These are phyloP conservation scores for Matsumurasca onukii DNA, from an alignment of 1,140 invertebrate genomes.

Conservation along the genomic window DNA sequence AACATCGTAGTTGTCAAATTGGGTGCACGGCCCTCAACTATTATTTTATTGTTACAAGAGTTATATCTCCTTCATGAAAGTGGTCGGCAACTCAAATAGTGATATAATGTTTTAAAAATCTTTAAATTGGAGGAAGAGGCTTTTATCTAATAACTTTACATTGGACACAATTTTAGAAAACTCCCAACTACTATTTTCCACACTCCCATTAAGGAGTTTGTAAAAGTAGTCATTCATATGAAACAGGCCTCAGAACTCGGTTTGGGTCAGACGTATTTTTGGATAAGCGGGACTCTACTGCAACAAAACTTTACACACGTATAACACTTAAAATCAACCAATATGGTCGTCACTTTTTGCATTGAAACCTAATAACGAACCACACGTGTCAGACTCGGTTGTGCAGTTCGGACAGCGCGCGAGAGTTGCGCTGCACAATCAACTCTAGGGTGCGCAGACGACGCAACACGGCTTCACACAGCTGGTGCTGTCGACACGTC, in stretches of 20 bases:
- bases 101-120: too few species aligned
- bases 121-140: too few species aligned
- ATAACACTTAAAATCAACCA: too few species aligned
- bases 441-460: conserved; percentile 38
- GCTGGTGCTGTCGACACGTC: conserved; percentile 37
- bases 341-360: too few species aligned
- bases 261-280: neutral
- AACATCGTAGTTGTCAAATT: too few species aligned
- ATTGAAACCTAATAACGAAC: neutral
- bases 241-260: neutral
- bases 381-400: neutral
- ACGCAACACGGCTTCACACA: conserved; percentile 37
- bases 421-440: conserved; percentile 37
- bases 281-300: neutral
- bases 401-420: conserved; percentile 34
- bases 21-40: neutral
- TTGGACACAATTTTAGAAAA: too few species aligned
- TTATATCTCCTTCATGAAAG: too few species aligned
- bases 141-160: too few species aligned
- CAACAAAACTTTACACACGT: neutral
- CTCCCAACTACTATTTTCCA: too few species aligned
- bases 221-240: neutral
- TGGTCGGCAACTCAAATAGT: too few species aligned
- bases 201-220: too few species aligned
- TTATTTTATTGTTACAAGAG: neutral